Evolutionary conservation across 2,113 vertebrate species (phyloP).

Genomic region (Galeopterus variegatus): DNA sequence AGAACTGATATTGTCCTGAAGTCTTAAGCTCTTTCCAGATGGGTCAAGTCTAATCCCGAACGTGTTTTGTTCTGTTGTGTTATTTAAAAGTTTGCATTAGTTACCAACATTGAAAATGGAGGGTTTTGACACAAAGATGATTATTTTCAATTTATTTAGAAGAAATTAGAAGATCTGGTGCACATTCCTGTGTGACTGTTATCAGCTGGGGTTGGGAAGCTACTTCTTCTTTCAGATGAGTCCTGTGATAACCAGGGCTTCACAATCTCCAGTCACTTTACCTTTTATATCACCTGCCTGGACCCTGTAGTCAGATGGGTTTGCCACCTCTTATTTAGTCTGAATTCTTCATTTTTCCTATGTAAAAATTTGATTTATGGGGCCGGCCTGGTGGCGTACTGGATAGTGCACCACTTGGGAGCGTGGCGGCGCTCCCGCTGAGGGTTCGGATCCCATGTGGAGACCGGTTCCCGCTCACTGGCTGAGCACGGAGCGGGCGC

Average conservation of each 20-base stretch:
- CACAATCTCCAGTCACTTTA: background rate
- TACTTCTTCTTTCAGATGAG: background rate
- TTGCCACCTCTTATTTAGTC: background rate
- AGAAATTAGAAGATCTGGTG: background rate
- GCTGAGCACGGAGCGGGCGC: too few species aligned
- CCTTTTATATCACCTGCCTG: background rate
- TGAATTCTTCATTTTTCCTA: background rate
- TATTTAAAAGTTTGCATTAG: background rate
- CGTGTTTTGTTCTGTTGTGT: background rate
- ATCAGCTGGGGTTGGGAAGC: background rate
- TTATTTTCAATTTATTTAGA: background rate
- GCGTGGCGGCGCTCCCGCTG: too few species aligned
- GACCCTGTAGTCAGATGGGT: background rate
- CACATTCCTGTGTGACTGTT: background rate
- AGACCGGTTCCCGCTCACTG: too few species aligned
- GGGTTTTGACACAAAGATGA: background rate
- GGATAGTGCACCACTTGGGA: too few species aligned
- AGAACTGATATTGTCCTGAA: background rate
- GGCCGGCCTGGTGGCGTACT: too few species aligned
- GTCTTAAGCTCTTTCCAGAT: background rate
- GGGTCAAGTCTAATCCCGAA: background rate
- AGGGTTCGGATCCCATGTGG: too few species aligned
- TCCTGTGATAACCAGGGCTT: background rate
- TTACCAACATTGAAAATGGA: background rate
- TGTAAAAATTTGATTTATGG: background rate